These are phyloP conservation scores for Melanerpes formicivorus DNA, from an alignment of 2,113 vertebrate genomes.

Conservation along the genomic window DNA sequence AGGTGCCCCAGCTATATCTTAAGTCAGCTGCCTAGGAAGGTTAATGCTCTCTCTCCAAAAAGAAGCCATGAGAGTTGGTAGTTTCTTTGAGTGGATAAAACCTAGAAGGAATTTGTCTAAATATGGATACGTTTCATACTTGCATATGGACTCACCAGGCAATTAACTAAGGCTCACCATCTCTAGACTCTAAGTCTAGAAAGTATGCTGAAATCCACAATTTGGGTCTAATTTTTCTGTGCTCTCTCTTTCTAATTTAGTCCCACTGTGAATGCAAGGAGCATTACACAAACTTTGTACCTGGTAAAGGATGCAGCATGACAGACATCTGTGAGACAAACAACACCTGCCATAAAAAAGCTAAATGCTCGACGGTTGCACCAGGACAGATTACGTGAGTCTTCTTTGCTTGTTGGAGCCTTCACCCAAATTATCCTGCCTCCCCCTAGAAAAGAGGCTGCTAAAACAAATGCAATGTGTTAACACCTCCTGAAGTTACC, in stretches of 20 bases:
- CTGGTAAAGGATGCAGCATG: constrained; percentile 80
- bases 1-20: not conserved
- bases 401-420: not conserved
- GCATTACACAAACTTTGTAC: constrained; percentile 76
- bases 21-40: not conserved
- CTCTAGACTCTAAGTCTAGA: not conserved
- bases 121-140: not conserved
- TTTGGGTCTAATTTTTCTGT: not conserved
- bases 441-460: not conserved
- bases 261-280: constrained; percentile 90
- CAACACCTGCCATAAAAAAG: constrained; percentile 85
- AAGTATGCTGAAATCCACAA: not conserved
- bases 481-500: not conserved
- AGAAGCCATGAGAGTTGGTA: not conserved
- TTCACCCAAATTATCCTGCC: not conserved
- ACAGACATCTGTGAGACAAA: constrained; percentile 78
- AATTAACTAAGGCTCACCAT: not conserved
- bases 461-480: not conserved
- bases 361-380: constrained; percentile 79
- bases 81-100: not conserved
- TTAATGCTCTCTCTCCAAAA: not conserved
- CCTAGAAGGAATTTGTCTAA: not conserved
- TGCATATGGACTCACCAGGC: not conserved
- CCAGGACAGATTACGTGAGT: constrained; percentile 84
- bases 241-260: constrained; percentile 65